Evolutionary conservation across 2,113 vertebrate species (phyloP).

Genomic region (Proteles cristata): DNA sequence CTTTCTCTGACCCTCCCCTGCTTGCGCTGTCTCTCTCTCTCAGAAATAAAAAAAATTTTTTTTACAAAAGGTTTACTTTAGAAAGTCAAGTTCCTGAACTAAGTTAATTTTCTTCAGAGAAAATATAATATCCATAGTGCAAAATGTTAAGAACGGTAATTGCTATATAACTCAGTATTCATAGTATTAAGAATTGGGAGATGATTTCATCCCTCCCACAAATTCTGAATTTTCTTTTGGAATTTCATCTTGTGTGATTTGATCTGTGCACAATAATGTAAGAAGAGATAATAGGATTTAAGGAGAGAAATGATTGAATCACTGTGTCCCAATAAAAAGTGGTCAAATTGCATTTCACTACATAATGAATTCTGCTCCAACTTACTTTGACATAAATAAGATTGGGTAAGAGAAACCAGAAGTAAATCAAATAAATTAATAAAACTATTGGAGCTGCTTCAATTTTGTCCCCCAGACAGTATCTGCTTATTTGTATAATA

Average conservation of each 20-base stretch:
- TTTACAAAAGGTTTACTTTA: constrained; percentile 28
- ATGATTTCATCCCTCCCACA: constrained; percentile 20
- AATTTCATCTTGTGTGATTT: constrained; percentile 57
- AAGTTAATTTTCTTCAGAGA: constrained; percentile 49
- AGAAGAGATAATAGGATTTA: constrained; percentile 61
- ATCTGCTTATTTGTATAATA: constrained; percentile 71
- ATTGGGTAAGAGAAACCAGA: constrained; percentile 71
- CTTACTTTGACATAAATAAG: constrained; percentile 80
- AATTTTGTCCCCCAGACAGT: constrained; percentile 71
- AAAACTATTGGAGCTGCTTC: constrained; percentile 67
- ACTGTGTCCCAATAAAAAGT: constrained; percentile 77
- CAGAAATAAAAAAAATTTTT: no score
- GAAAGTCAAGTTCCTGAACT: constrained; percentile 32
- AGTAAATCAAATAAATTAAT: constrained; percentile 82
- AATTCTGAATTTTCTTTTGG: constrained; percentile 51
- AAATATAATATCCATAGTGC: not conserved
- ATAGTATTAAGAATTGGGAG: not conserved
- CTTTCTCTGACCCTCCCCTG: no score
- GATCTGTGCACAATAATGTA: constrained; percentile 58
- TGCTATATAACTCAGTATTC: not conserved
- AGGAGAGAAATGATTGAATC: constrained; percentile 76
- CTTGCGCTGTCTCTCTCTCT: no score
- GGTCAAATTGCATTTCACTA: constrained; percentile 79
- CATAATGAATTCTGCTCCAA: constrained; percentile 81
- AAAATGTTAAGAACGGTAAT: not conserved